Evolutionary conservation across 2,888 invertebrate genomes (phyloP), one percentile per base, ranked within the genome.

Genomic region (Ceriagrion tenellum): DNA sequence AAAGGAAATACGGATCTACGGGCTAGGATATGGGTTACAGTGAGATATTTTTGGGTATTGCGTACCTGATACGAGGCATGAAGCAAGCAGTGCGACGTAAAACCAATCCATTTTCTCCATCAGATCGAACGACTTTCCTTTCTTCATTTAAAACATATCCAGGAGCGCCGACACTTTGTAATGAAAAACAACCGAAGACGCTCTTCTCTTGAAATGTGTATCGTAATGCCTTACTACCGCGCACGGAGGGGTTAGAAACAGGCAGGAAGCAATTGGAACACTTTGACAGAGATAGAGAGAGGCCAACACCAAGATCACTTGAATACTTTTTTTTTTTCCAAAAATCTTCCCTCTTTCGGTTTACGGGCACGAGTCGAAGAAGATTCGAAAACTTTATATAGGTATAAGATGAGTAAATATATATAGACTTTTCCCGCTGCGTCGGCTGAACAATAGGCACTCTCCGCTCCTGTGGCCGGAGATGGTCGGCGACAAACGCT

Each of bases 81-180:
- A 93, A 16, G 93, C 93, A 47, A 93, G 63, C n/a, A 93, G 47
- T 16, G 55, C 40, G 56, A 69, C 69, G 47, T 74, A 93, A 47
- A 93, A 69, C 93, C 69, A 93, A 93, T 93, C 93, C 93, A 93
- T 93, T 74, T 93, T 93, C 93, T 93, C 69, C 93, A 69, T 93
- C n/a, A 74, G 47, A 47, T 10, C 40, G 69, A 23, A 20, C 93
- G 59, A 93, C 4, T 69, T 47, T 47, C 47, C 93, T 69, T 93
- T 63, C 47, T 69, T 93, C 93, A 59, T 93, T 59, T 93, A 93
- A 40, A 93, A 93, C 93, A 93, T 93, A 93, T 93, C 93, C 93
- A 93, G 93, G 69, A 47, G 93, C n/a, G 47, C 69, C 69, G 55
- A 47, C 93, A 93, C 93, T 93, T 93, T 93, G 40, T 56, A 56